Conservation (phyloP, 2,113 vertebrate species). For the Ceratotherium simum region DNA sequence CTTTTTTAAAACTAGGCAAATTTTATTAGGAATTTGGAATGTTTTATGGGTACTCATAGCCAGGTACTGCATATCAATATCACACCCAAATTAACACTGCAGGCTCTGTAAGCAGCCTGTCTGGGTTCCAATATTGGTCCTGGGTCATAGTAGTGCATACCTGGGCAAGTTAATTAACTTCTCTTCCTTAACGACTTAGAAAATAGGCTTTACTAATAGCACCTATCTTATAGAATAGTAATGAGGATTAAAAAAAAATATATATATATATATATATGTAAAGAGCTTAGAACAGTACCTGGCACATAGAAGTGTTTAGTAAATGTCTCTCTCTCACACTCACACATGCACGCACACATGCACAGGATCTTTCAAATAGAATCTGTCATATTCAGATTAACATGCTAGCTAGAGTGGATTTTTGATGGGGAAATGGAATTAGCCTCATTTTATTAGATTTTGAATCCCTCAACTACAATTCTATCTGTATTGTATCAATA, state of each 20-base stretch:
- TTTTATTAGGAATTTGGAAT: conserved; percentile 11
- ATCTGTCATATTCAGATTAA: conserved; percentile 19
- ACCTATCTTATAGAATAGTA: not conserved
- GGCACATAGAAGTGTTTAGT: not conserved
- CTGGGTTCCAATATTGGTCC: not conserved
- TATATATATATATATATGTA: not conserved
- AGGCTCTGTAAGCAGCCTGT: not conserved
- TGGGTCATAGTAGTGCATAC: not conserved
- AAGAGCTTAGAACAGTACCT: not conserved
- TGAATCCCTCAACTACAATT: conserved; percentile 4
- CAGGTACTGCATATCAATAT: not conserved
- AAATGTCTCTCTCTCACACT: not conserved
- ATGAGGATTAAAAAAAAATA: not conserved
- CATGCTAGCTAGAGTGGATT: not conserved
- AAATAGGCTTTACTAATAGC: not conserved
- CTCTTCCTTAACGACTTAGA: not conserved
- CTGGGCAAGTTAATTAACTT: not conserved
- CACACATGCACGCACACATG: not conserved
- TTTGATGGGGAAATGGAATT: not conserved
- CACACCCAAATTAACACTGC: not conserved
- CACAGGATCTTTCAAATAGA: not conserved
- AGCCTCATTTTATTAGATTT: not conserved
- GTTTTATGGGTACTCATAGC: not conserved
- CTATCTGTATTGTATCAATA: not conserved
- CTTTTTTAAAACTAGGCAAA: not conserved